phyloP scores from a whole-genome alignment of 1,140 invertebrate genomes.

The Brachionus rubens region DNA sequence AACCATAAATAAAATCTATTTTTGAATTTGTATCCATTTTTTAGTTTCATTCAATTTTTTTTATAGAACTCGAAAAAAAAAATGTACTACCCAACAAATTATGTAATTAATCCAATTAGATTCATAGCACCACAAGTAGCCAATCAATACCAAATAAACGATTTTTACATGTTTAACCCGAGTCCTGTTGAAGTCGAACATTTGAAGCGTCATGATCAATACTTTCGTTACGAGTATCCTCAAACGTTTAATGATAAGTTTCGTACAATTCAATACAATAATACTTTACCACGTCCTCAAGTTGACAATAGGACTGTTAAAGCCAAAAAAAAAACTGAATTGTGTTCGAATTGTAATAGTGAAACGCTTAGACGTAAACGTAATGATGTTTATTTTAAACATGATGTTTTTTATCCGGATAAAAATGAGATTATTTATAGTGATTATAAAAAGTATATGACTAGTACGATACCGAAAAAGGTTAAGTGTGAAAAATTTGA shows the following conservation, averaged over 20 bases:
- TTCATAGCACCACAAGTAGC: neutral
- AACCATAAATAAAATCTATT: slow-evolving; percentile 15
- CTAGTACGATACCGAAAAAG: neutral
- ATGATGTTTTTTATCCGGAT: neutral
- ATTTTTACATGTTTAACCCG: slow-evolving; percentile 13
- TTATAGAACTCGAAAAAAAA: too few relatives aligned
- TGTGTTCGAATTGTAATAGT: slow-evolving; percentile 11
- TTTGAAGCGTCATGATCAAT: neutral
- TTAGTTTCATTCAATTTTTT: too few relatives aligned
- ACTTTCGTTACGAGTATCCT: neutral
- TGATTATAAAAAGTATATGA: neutral
- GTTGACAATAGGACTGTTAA: neutral
- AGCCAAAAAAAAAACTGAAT: neutral
- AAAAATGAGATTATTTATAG: too few relatives aligned
- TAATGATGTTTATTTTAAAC: neutral
- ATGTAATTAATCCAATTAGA: neutral
- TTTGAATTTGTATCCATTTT: neutral
- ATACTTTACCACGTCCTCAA: neutral
- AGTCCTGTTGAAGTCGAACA: neutral
- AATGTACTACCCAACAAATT: slow-evolving; percentile 1
- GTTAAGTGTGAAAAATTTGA: neutral
- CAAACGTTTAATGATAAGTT: neutral
- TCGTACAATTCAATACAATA: neutral
- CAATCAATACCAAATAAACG: neutral
- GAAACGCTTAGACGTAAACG: neutral